phyloP scores from a whole-genome alignment of 2,113 vertebrate species.

The Colius striatus region DNA sequence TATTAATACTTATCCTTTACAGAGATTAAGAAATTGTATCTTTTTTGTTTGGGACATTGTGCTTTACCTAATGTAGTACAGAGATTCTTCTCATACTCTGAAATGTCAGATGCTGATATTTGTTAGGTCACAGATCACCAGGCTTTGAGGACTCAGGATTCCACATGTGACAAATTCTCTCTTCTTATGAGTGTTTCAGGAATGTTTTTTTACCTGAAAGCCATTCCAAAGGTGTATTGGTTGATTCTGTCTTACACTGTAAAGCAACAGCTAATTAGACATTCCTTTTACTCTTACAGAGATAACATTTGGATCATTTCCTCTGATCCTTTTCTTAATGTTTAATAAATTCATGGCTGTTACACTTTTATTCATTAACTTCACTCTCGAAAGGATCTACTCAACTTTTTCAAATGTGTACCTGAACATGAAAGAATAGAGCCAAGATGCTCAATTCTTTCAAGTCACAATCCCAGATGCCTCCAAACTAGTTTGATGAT shows the following conservation, averaged over 20 bases:
- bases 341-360: slow-evolving; percentile 19
- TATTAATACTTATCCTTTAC: not conserved
- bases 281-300: not conserved
- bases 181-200: not conserved
- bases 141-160: not conserved
- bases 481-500: not conserved
- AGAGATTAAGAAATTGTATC: not conserved
- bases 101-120: rapidly evolving
- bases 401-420: not conserved
- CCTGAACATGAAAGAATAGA: not conserved
- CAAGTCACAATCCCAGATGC: slow-evolving; percentile 24
- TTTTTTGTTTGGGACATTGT: not conserved
- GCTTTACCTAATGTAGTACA: not conserved
- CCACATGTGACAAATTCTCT: not conserved
- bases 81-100: not conserved
- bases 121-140: not conserved
- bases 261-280: slow-evolving; percentile 2
- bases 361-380: slow-evolving; percentile 44
- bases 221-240: not conserved
- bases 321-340: slow-evolving; percentile 30
- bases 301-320: not conserved
- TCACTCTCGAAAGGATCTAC: not conserved
- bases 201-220: not conserved
- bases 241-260: not conserved
- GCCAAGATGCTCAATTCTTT: slow-evolving; percentile 2